Percentiles rank a stretch among this genome's conserved stretches.
Conservation (phyloP, 2,797 vertebrate genomes). For the Buphagus erythrorhynchus region DNA sequence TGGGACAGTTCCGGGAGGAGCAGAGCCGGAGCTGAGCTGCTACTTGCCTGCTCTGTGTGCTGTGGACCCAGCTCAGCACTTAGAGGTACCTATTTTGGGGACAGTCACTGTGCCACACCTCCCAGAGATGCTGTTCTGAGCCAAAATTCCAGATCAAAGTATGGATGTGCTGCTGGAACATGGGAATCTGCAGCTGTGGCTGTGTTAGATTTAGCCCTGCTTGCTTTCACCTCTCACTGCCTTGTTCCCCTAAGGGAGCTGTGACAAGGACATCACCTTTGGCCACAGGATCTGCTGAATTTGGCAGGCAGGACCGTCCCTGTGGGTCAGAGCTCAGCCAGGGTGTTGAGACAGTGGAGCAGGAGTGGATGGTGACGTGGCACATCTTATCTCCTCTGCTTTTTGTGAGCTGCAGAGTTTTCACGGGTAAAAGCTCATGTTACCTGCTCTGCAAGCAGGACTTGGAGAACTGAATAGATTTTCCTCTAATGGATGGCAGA, state of each 20-base stretch:
- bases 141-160: neutral
- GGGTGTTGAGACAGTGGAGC: fast-evolving
- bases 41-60: fast-evolving
- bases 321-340: neutral
- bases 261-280: neutral
- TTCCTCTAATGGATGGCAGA: neutral
- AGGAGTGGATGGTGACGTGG: neutral
- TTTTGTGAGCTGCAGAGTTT: neutral
- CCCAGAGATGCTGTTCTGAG: neutral
- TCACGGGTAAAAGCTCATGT: neutral
- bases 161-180: neutral
- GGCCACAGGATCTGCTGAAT: neutral
- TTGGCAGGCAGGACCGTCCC: neutral
- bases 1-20: fast-evolving
- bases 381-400: neutral
- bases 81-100: fast-evolving
- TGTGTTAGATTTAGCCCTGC: neutral
- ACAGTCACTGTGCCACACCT: neutral
- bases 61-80: neutral
- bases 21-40: neutral
- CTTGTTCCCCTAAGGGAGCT: neutral
- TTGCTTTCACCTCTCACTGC: neutral
- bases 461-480: neutral
- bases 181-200: fast-evolving
- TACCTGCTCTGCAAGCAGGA: neutral